Evolutionary conservation across 2,797 vertebrate genomes (phyloP), one percentile per base, ranked within the genome.

Genomic region (Typhlichthys eigenmanni): DNA sequence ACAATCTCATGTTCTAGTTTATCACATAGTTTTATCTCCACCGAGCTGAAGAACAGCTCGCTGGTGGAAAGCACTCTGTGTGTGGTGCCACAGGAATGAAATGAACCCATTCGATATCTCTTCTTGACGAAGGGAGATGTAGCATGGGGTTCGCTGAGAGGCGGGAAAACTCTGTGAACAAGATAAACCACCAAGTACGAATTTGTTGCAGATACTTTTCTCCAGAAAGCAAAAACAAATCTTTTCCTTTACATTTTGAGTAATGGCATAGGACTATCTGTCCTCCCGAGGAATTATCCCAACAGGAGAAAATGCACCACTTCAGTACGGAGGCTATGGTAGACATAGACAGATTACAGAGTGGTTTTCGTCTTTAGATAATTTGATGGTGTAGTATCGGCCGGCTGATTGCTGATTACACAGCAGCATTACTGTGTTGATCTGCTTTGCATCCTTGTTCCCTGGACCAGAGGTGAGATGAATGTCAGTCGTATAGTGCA

Each of bases 391-490:
- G 79, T 79, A 76, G 80, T 83, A 72, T 86, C 24, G 24, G 85
- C 84, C 80, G 34, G 78, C 86, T 89, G 82, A 88, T 86, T 84
- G 85, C 82, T 87, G 82, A 89, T 89, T 85, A 90, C 87, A 70
- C 76, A 89, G 80, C 80, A 55, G 72, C 82, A 83, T 89, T 87
- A 87, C 85, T 89, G 88, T 43, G 38, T 87, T 86, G 84, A 90
- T 88, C 86, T 88, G 77, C 89, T 89, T 89, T 86, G 89, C 85
- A 88, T 90, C 87, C 85, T 88, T 91, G 88, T 84, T 89, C 82
- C 69, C 38, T 66, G 72, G 79, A 80, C 75, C 79, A 86, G 87
- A 87, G 89, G 88, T 88, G 84, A 89, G 85, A 74, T 72, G 87
- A 92, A 91, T 91, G 88, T 88, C 85, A 89, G 88, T 89, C 76